These are phyloP conservation scores for Chrysodeixis includens DNA, from an alignment of 2,888 invertebrate species.

Conservation along the genomic window DNA sequence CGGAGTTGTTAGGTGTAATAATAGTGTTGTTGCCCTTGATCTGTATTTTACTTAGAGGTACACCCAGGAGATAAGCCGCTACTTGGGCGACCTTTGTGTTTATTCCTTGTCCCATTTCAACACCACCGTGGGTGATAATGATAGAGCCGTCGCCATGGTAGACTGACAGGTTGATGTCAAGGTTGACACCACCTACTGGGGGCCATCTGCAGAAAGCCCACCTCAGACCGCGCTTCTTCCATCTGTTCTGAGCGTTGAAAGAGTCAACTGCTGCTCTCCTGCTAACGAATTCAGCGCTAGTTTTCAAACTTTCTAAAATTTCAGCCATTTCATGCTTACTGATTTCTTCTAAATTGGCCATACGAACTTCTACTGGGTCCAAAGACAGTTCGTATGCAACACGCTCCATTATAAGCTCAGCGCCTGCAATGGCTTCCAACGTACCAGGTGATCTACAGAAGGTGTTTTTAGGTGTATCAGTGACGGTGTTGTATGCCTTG, in stretches of 20 bases:
- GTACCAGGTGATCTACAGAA: slow-evolving; percentile 78
- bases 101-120: slow-evolving; percentile 95
- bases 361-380: slow-evolving; percentile 88
- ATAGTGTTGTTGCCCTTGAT: slow-evolving; percentile 91
- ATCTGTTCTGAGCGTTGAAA: slow-evolving; percentile 91
- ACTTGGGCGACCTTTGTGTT: slow-evolving; percentile 92
- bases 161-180: slow-evolving; percentile 51
- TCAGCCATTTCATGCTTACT: slow-evolving; percentile 66
- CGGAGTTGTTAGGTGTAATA: slow-evolving; percentile 89
- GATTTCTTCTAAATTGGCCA: slow-evolving; percentile 83
- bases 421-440: slow-evolving; percentile 78
- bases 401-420: slow-evolving; percentile 88
- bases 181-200: slow-evolving; percentile 24
- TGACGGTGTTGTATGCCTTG: slow-evolving; percentile 62
- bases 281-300: slow-evolving; percentile 84
- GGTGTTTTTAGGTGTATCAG: slow-evolving; percentile 75
- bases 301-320: slow-evolving; percentile 86
- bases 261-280: slow-evolving; percentile 82
- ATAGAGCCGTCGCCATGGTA: slow-evolving; percentile 90
- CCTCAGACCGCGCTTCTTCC: slow-evolving; percentile 92
- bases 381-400: slow-evolving; percentile 86
- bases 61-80: slow-evolving; percentile 90
- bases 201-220: slow-evolving; percentile 90
- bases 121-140: slow-evolving; percentile 91
- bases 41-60: slow-evolving; percentile 90